Conservation (phyloP, 2,888 invertebrate genomes). For the Chydorus sphaericus region DNA sequence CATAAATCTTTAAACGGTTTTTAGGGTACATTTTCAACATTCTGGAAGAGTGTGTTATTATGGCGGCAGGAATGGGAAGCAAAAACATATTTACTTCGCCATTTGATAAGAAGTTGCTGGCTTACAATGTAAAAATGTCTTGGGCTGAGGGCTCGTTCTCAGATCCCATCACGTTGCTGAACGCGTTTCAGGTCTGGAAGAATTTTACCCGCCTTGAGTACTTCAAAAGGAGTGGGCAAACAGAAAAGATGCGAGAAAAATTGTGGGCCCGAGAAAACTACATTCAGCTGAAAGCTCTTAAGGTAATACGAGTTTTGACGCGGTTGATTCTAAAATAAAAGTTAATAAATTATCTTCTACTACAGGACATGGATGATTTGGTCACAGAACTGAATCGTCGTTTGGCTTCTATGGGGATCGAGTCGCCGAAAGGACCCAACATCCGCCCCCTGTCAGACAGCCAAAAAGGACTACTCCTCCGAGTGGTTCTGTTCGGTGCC, state of each 20-base stretch:
- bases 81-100: slow-evolving; percentile 64
- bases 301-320: too few relatives aligned
- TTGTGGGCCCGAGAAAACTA: slow-evolving; percentile 54
- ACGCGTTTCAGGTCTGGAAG: slow-evolving; percentile 53
- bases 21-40: slow-evolving; percentile 67
- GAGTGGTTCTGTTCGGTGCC: slow-evolving; percentile 66
- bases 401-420: slow-evolving; percentile 35
- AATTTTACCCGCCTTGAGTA: neutral
- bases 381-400: slow-evolving; percentile 28
- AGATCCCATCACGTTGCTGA: slow-evolving; percentile 66
- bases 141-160: slow-evolving; percentile 74
- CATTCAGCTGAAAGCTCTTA: slow-evolving; percentile 52
- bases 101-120: slow-evolving; percentile 49
- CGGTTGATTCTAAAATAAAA: too few relatives aligned
- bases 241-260: neutral
- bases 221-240: neutral
- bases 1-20: too few relatives aligned
- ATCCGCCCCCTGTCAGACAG: slow-evolving; percentile 21
- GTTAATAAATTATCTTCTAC: slow-evolving; percentile 11
- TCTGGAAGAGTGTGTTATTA: slow-evolving; percentile 67
- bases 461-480: slow-evolving; percentile 46
- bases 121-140: slow-evolving; percentile 55
- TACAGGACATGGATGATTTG: slow-evolving; percentile 49
- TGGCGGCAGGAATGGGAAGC: slow-evolving; percentile 69
- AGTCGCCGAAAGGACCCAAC: slow-evolving; percentile 31